These are phyloP conservation scores for Cotesia typhae DNA, from an alignment of 1,140 invertebrate species.

Conservation along the genomic window DNA sequence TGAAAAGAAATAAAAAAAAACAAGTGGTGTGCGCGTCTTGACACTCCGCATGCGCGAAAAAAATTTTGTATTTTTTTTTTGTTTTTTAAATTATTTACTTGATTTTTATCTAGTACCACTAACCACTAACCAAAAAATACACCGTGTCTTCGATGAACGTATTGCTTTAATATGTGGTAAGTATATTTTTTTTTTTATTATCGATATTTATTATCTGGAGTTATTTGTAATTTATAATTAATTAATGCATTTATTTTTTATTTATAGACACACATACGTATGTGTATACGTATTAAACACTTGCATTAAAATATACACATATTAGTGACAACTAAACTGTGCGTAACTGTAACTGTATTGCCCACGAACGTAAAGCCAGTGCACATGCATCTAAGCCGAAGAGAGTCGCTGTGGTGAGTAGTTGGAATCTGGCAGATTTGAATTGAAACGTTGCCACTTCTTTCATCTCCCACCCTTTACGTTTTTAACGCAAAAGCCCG, in stretches of 20 bases:
- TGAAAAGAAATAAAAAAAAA: not conserved
- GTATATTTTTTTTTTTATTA: not conserved
- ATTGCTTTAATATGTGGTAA: not conserved
- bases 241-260: no score
- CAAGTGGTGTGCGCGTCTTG: conserved; percentile 14
- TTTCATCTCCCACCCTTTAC: conserved; percentile 37
- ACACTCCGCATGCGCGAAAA: conserved; percentile 29
- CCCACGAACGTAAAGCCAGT: not conserved
- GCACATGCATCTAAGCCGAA: not conserved
- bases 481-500: conserved; percentile 12
- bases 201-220: no score
- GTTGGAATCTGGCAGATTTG: conserved; percentile 54
- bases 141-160: not conserved
- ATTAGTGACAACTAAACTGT: no score
- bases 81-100: not conserved
- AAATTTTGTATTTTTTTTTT: conserved; percentile 17
- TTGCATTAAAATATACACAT: no score
- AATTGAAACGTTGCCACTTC: conserved; percentile 63
- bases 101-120: not conserved
- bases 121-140: not conserved
- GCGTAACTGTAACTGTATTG: no score
- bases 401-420: not conserved
- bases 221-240: no score
- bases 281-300: not conserved
- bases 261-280: not conserved